phyloP scores from a whole-genome alignment of 2,113 vertebrate species.

The Catharus fuscescens region DNA sequence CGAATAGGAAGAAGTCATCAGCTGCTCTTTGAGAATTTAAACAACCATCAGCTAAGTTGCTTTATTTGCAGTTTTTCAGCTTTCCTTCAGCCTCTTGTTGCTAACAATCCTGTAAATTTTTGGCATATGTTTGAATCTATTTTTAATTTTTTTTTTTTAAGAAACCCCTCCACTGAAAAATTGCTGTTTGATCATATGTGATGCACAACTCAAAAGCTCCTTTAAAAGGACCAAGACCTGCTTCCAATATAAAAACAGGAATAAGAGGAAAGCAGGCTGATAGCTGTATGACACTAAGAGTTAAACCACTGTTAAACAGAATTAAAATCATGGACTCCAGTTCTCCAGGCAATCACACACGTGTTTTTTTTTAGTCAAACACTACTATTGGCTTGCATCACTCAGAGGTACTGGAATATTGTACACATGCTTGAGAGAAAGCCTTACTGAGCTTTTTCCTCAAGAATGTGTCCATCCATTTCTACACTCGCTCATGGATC shows the following conservation, averaged over 20 bases:
- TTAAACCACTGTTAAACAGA: slow-evolving; percentile 7
- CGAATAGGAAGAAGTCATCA: background rate
- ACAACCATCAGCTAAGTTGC: background rate
- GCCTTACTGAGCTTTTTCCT: background rate
- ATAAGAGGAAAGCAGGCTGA: slow-evolving; percentile 35
- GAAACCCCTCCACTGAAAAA: background rate
- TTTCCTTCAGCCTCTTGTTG: background rate
- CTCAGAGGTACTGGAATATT: background rate
- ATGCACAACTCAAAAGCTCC: slow-evolving; percentile 1
- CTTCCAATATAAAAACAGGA: background rate
- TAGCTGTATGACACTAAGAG: background rate
- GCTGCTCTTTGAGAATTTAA: background rate
- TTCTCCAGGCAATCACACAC: background rate
- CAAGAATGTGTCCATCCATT: background rate
- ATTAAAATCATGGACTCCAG: background rate
- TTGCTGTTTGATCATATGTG: background rate
- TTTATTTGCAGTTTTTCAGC: background rate
- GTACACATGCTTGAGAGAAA: background rate
- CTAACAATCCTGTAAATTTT: background rate
- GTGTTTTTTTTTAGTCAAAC: background rate
- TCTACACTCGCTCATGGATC: background rate
- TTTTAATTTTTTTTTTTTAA: background rate
- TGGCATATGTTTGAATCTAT: background rate
- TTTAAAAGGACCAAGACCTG: slow-evolving; percentile 18
- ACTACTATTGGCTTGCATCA: background rate